A percentile compares a stretch with the other conserved stretches of the same genome.
phyloP scores from a whole-genome alignment of 2,797 vertebrate genomes.

The Rachycentron canadum region DNA sequence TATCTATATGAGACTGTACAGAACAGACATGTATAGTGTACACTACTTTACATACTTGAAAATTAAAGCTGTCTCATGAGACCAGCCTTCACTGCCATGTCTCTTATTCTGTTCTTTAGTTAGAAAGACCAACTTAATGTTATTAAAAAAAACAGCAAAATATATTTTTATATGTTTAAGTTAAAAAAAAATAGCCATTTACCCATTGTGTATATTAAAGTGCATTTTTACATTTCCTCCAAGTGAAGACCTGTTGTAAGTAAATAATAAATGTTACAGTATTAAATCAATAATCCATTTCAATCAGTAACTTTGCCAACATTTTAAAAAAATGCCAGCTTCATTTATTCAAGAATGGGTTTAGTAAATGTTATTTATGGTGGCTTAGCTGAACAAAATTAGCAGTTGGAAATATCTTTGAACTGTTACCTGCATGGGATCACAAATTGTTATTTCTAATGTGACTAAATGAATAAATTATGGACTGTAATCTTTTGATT shows the following conservation, averaged over 20 bases:
- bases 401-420: too few relatives aligned
- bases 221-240: neutral
- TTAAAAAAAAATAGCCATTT: neutral
- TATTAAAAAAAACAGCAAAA: too few relatives aligned
- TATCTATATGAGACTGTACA: neutral
- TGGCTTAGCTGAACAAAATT: neutral
- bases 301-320: neutral
- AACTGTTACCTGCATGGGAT: neutral
- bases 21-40: neutral
- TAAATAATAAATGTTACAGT: too few relatives aligned
- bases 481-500: neutral
- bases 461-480: neutral
- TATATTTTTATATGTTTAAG: neutral
- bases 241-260: neutral
- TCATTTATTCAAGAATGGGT: neutral
- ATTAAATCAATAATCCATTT: neutral
- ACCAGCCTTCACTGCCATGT: neutral
- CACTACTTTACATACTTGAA: constrained; percentile 21
- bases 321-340: neutral
- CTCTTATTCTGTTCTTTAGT: neutral
- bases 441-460: neutral
- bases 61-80: neutral
- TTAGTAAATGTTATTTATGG: neutral
- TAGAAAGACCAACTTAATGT: neutral
- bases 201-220: neutral